Evolutionary conservation across 2,797 vertebrate species (phyloP), one percentile per base, ranked within the genome.

Genomic region (Sebastes kiyomatsui): DNA sequence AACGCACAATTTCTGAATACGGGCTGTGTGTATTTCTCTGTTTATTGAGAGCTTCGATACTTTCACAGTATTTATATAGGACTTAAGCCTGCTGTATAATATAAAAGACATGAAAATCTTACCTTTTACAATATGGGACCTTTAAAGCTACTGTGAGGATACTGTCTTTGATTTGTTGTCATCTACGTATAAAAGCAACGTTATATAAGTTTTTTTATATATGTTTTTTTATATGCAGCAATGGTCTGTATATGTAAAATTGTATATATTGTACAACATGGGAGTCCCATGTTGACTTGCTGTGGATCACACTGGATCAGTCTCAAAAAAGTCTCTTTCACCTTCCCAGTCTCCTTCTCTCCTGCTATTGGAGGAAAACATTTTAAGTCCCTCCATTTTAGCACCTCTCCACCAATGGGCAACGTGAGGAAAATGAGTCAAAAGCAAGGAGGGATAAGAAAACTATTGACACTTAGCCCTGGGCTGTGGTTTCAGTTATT

Each of bases 361-460:
- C 59, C 3, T 56, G 4, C 42, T 33, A 80, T 56, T 79, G 70
- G 83, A 74, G 25, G n/a, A 78, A 22, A 79, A 28, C n/a, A 18
- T 1, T 18, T 54, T 4, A 59, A 61, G 4, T 3, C 25, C 85
- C 6, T 16, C 35, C 86, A 81, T n/a, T 35, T 10, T 6, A 25
- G 9, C 5, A 22, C 13, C 16, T 30, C 42, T 72, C 2, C 13
- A 64, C 77, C 75, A 82, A 84, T 89, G 28, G 8, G 6, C 2
- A 66, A 38, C 18, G 7, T 2, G 12, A 79, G 18, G 42, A 38
- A 46, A 64, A 30, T 16, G 8, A 84, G 46, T 59, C 25, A 18
- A 5, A 30, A 4, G 6, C 30, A 25, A 74, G 25, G 33, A 65
- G 2, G 27, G 13, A 62, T 2, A 8, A 5, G 11, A 46, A 52